These are phyloP conservation scores for Venustaconcha ellipsiformis DNA, from an alignment of 1,140 invertebrate genomes.

Conservation along the genomic window DNA sequence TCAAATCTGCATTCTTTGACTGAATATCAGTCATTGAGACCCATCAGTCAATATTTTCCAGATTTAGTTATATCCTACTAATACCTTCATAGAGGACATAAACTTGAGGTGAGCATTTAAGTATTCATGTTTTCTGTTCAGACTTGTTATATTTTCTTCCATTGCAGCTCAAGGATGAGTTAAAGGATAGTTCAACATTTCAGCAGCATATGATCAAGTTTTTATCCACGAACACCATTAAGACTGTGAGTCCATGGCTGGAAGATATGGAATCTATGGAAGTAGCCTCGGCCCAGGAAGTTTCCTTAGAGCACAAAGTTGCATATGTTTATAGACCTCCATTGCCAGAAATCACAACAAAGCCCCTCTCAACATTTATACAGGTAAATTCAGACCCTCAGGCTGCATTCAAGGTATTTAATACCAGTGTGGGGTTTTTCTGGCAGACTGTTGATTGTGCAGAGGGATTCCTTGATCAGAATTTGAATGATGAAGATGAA, in stretches of 20 bases:
- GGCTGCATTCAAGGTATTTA: conserved; percentile 55
- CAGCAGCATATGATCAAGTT: conserved; percentile 54
- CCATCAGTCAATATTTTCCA: not conserved
- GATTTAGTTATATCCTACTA: not conserved
- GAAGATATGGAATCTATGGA: conserved; percentile 50
- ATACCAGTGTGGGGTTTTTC: conserved; percentile 58
- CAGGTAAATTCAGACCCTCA: conserved; percentile 55
- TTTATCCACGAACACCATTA: conserved; percentile 58
- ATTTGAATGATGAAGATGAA: conserved; percentile 37
- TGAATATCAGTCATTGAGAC: not conserved
- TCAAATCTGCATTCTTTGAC: too few species aligned
- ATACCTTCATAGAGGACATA: not conserved
- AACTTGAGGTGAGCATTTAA: too few species aligned
- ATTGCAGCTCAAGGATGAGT: conserved; percentile 42
- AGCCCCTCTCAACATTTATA: conserved; percentile 63
- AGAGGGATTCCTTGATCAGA: conserved; percentile 40
- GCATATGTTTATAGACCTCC: conserved; percentile 49
- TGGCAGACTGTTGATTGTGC: conserved; percentile 64
- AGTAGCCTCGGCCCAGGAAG: conserved; percentile 13
- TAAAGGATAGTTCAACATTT: conserved; percentile 50
- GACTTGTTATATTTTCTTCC: not conserved
- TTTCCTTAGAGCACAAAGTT: not conserved
- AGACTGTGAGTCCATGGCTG: conserved; percentile 59
- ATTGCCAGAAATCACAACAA: conserved; percentile 57
- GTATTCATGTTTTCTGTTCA: not conserved